Evolutionary conservation across 2,888 invertebrate genomes (phyloP).

Genomic region (Watsonalla binaria): DNA sequence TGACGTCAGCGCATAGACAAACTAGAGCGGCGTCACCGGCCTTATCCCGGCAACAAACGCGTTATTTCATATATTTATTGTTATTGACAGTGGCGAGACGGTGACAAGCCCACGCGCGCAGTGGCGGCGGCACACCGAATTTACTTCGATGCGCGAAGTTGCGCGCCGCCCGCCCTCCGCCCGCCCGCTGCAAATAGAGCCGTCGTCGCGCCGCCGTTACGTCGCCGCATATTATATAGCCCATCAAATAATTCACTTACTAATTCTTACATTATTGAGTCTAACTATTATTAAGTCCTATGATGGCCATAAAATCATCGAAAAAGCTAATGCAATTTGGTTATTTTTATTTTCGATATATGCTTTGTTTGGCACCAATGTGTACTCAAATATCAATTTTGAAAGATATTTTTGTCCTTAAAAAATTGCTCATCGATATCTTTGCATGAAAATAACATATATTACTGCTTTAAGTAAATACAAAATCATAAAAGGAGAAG

Average conservation of each 20-base stretch:
- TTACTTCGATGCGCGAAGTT: constrained; percentile 44
- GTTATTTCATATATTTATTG: constrained; percentile 74
- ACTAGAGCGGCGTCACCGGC: constrained; percentile 71
- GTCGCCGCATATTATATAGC: constrained; percentile 1
- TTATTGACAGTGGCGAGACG: constrained; percentile 73
- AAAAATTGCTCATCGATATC: no score
- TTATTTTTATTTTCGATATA: no score
- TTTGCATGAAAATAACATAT: no score
- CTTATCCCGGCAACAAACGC: constrained; percentile 66
- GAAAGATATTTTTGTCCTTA: no score
- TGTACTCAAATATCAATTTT: no score
- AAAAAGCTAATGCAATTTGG: no score
- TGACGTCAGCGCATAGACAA: constrained; percentile 74
- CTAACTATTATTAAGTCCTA: no score
- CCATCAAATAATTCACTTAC: background rate
- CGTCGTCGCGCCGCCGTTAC: constrained; percentile 8
- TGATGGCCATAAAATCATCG: no score
- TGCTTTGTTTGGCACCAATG: no score
- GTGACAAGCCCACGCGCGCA: constrained; percentile 69
- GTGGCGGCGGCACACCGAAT: constrained; percentile 40
- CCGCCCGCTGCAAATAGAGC: constrained; percentile 52
- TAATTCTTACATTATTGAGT: no score
- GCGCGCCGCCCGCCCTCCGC: constrained; percentile 42
- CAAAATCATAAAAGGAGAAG: no score
- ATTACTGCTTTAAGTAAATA: no score